These are phyloP conservation scores for Solenodon paradoxus DNA, from an alignment of 2,113 vertebrate species.

Conservation along the genomic window DNA sequence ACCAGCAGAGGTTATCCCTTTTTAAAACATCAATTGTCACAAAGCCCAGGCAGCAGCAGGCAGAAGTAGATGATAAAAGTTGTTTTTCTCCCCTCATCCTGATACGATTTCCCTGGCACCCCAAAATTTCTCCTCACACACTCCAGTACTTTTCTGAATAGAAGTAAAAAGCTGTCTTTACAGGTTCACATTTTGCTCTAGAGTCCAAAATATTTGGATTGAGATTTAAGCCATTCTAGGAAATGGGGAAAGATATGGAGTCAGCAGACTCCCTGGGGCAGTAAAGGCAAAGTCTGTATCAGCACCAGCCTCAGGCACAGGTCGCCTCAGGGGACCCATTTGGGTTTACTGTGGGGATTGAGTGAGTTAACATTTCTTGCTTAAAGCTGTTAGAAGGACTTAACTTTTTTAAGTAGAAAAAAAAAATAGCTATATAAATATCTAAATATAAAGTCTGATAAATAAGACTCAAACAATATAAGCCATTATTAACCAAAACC, in stretches of 20 bases:
- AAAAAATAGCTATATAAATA: background rate
- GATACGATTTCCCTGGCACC: background rate
- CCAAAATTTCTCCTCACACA: background rate
- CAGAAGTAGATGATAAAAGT: background rate
- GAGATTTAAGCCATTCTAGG: background rate
- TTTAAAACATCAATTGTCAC: conserved; percentile 22
- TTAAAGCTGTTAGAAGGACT: too few relatives aligned
- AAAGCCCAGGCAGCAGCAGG: background rate
- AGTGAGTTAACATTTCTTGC: too few relatives aligned
- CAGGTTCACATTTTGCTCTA: background rate
- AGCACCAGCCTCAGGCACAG: background rate
- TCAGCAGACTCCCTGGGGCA: background rate
- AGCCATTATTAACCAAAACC: background rate
- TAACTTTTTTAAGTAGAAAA: background rate
- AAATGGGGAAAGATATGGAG: rapidly evolving
- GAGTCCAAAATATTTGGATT: background rate
- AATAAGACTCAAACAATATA: background rate
- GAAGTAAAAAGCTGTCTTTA: background rate
- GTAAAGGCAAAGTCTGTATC: background rate
- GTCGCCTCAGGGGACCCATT: background rate
- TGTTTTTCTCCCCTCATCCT: background rate
- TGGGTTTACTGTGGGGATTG: background rate
- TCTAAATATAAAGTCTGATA: background rate
- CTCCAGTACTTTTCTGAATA: background rate
- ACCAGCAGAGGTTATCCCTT: background rate